Evolutionary conservation across 1,140 invertebrate genomes (phyloP), one percentile per base, ranked within the genome.

Genomic region (Galendromus occidentalis): DNA sequence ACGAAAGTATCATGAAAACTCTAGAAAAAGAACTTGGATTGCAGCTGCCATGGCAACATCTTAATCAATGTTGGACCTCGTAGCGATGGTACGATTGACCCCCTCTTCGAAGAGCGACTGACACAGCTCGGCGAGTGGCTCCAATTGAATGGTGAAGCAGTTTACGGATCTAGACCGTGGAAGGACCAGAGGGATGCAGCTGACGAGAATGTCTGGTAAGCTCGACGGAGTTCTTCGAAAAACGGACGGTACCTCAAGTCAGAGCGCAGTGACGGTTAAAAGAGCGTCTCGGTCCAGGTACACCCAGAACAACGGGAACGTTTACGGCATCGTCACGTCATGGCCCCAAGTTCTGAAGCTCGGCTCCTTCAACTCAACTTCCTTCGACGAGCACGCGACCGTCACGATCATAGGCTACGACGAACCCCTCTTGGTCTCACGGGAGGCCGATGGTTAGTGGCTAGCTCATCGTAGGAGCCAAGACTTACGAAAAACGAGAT

Each of bases 301-400:
- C 70, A 88, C 86, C 0, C 77, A 78, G 44, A 78, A 72, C 9
- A 72, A 67, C 66, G 70, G 70, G 22, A 74, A 71, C 7, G 74
- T 85, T 1, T 88, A 85, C 74, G 84, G 82, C 1, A 81, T 81
- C 44, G 73, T 83, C 44, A 72, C 87, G 17, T 71, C 78, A 6
- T 89, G 86, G 86, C 85, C 86, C 7, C 68, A 73, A 22, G 68
- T 73, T 4, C 66, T 87, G 0, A 66, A 67, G 17, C 71, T 86
- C 1, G 77, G 73, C 25, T 75, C 77, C 20, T 69, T 79, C 0
- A 68, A 67, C 41, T 14, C 69, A 7, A 51, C 59, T 1, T 47
- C 45, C 4, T 28, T 47, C 30, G n/a, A 63, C 7, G 18, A 28
- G 1, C 39, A 64, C 12, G 73, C 72, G 7, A 69, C n/a, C 28